phyloP scores from a whole-genome alignment of 2,888 invertebrate genomes.

The Brachyopa scutellaris region DNA sequence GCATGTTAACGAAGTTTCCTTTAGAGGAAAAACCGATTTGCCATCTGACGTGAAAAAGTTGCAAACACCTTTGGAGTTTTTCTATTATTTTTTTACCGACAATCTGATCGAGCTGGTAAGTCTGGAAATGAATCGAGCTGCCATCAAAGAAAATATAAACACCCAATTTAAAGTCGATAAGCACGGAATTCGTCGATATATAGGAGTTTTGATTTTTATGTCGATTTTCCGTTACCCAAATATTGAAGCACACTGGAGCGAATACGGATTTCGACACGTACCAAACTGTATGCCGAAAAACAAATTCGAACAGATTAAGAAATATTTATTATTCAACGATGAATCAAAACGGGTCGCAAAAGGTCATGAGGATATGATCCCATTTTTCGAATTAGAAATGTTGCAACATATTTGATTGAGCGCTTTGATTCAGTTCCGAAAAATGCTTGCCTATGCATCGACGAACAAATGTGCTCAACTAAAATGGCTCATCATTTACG shows the following conservation, averaged over 20 bases:
- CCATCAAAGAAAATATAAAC: slow-evolving; percentile 30
- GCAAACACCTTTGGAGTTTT: slow-evolving; percentile 14
- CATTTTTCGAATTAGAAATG: slow-evolving; percentile 61
- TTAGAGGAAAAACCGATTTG: slow-evolving; percentile 26
- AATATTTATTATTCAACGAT: background rate
- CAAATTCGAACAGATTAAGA: slow-evolving; percentile 11
- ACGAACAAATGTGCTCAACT: slow-evolving; percentile 74
- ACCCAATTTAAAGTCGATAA: slow-evolving; percentile 38
- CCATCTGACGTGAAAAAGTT: slow-evolving; percentile 30
- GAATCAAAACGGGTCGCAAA: slow-evolving; percentile 48
- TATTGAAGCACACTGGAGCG: slow-evolving; percentile 50
- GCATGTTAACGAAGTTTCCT: slow-evolving; percentile 14
- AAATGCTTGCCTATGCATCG: slow-evolving; percentile 66
- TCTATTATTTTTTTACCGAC: background rate
- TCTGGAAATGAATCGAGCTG: slow-evolving; percentile 25
- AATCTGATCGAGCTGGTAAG: background rate
- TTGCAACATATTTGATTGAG: slow-evolving; percentile 60
- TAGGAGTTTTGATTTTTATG: slow-evolving; percentile 48
- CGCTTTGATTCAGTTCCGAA: slow-evolving; percentile 69
- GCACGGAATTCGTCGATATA: slow-evolving; percentile 32
- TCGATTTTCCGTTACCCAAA: slow-evolving; percentile 58
- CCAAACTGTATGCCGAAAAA: slow-evolving; percentile 41
- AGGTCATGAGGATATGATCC: slow-evolving; percentile 65
- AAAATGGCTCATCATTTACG: slow-evolving; percentile 71
- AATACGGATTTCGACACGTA: slow-evolving; percentile 42